Base-by-base conservation (phyloP, 2,113 vertebrate species). In the Helogale parvula region DNA sequence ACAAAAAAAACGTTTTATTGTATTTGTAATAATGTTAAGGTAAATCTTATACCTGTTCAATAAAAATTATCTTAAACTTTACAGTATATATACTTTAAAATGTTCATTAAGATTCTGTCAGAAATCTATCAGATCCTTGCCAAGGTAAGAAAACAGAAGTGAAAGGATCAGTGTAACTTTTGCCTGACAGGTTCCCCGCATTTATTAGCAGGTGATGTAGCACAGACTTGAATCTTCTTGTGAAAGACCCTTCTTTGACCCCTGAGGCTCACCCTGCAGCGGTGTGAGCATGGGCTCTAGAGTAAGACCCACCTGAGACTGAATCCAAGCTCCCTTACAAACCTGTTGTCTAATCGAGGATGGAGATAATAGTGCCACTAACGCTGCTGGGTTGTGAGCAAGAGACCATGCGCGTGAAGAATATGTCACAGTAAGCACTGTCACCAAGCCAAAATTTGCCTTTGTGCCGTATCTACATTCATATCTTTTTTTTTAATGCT, bases 31-130 rank as follows among this genome's bases (percentile, higher is more conserved):
- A 95, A 98, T 92, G 93, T 93, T 97, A 92, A 97, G 63, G 66
- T 98, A 63, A 90, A 54, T 93, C 84, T 98, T 96, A 96, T 47
- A 95, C n/a, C 86, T 91, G 92, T 91, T 95, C 87, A 99, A 98
- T 99, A 99, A 99, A 99, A 98, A 76, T 96, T 13, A 94, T 96
- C 79, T 96, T 98, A 85, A 98, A 95, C 65, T 97, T 96, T 60
- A 45, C n/a, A 27, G 17, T n/a, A 1, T 80, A 96, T 47, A 63
- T 89, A 15, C 82, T 87, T 88, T 79, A 57, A 95, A 93, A 17
- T 84, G 77, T 74, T 35, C 41, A 52, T 68, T 82, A 69, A 65
- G 27, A 71, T 69, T 86, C 57, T 72, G 5, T 77, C 81, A 63
- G 35, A 88, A 97, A 89, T 74, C 23, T 45, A 15, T 94, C 80